These are phyloP conservation scores for Thalassarche chlororhynchos DNA, from an alignment of 2,113 vertebrate genomes.

Conservation along the genomic window DNA sequence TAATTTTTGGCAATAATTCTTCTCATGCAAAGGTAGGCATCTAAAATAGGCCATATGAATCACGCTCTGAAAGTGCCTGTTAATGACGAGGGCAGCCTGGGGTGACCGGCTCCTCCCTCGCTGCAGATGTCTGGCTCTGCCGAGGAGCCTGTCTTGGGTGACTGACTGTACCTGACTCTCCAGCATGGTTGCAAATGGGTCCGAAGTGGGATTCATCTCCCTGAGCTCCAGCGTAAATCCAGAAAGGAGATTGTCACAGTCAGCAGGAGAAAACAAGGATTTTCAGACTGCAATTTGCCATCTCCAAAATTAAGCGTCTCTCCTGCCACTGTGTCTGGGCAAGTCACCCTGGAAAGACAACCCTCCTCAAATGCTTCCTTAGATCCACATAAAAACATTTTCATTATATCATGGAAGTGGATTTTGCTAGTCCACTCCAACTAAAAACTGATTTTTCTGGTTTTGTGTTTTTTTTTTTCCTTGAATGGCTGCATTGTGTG, in stretches of 20 bases:
- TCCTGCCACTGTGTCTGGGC: not conserved
- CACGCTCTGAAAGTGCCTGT: not conserved
- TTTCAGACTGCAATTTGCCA: not conserved
- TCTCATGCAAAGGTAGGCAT: not conserved
- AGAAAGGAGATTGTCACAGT: not conserved
- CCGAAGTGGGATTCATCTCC: not conserved
- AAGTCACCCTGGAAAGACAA: not conserved
- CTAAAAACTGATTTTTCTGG: not conserved
- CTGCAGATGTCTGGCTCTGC: not conserved
- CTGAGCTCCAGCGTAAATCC: not conserved
- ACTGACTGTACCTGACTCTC: rapidly evolving
- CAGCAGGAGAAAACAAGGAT: not conserved
- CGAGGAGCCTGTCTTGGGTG: rapidly evolving
- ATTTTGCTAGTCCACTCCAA: not conserved
- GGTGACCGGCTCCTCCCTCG: not conserved
- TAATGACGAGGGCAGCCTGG: not conserved
- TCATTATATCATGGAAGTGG: not conserved
- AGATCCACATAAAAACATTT: not conserved
- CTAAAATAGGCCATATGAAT: not conserved
- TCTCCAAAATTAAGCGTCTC: not conserved
- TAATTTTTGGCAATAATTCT: not conserved
- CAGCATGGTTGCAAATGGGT: rapidly evolving
- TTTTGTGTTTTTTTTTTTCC: rapidly evolving
- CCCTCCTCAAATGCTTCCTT: not conserved
- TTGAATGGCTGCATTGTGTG: not conserved